Evolutionary conservation across 2,888 invertebrate genomes (phyloP).

Genomic region (Trisateles emortualis): DNA sequence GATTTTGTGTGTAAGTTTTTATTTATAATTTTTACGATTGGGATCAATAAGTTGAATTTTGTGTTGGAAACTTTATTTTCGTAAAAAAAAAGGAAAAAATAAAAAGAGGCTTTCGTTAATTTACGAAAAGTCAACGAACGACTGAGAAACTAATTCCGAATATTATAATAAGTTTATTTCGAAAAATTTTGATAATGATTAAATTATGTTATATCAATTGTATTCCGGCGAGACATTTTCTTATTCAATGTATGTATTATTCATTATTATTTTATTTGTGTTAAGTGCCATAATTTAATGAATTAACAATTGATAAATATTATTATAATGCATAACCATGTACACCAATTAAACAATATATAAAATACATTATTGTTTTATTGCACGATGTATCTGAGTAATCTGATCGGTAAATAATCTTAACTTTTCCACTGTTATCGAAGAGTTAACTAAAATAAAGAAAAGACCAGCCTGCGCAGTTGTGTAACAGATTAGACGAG

Average conservation of each 20-base stretch:
- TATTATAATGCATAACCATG: constrained; percentile 86
- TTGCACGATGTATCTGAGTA: too few relatives aligned
- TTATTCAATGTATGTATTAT: constrained; percentile 77
- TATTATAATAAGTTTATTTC: constrained; percentile 64
- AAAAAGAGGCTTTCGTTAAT: constrained; percentile 77
- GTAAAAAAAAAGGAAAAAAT: constrained; percentile 65
- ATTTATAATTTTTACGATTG: constrained; percentile 81
- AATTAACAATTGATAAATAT: constrained; percentile 85
- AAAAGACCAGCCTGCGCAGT: too few relatives aligned
- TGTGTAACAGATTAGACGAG: too few relatives aligned
- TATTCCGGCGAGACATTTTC: constrained; percentile 71
- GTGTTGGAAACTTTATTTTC: constrained; percentile 80
- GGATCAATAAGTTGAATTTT: constrained; percentile 82
- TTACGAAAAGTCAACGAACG: constrained; percentile 82
- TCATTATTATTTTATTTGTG: constrained; percentile 71
- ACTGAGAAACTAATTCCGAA: constrained; percentile 84
- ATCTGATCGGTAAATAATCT: too few relatives aligned
- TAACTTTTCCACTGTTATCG: too few relatives aligned
- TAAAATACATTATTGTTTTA: constrained; percentile 70
- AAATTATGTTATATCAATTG: constrained; percentile 49
- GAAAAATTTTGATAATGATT: constrained; percentile 55
- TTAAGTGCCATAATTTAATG: constrained; percentile 87
- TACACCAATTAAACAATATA: constrained; percentile 85
- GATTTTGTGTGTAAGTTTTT: constrained; percentile 69
- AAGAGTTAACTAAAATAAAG: too few relatives aligned